Percentiles rank a stretch among this genome's conserved stretches.
These are phyloP conservation scores for Agrochola litura DNA, from an alignment of 2,888 invertebrate species.

Conservation along the genomic window DNA sequence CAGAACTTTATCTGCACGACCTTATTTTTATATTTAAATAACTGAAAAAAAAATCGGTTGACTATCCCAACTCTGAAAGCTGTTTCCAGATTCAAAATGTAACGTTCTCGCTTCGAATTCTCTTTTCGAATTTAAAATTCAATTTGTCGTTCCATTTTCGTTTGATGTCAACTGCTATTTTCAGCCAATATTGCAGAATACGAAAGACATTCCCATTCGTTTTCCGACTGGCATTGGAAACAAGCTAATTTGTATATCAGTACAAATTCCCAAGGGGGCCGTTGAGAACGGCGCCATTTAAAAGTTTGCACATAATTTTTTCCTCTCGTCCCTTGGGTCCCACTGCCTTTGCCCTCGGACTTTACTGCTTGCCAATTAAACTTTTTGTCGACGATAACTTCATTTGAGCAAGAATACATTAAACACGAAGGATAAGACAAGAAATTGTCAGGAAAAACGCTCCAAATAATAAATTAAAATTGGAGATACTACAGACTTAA, in stretches of 20 bases:
- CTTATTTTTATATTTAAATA: neutral
- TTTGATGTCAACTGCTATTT: slow-evolving; percentile 39
- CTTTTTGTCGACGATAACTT: slow-evolving; percentile 75
- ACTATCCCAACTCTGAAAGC: slow-evolving; percentile 12
- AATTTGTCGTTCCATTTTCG: slow-evolving; percentile 29
- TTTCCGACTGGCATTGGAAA: slow-evolving; percentile 40
- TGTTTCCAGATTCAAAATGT: slow-evolving; percentile 22
- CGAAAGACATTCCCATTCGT: slow-evolving; percentile 35
- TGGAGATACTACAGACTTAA: neutral
- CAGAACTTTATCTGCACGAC: neutral
- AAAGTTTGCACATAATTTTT: slow-evolving; percentile 74
- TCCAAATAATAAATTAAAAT: neutral
- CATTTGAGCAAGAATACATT: slow-evolving; percentile 63
- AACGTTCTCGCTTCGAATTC: slow-evolving; percentile 24
- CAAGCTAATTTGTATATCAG: slow-evolving; percentile 58
- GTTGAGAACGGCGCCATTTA: slow-evolving; percentile 64
- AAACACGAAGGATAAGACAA: slow-evolving; percentile 1
- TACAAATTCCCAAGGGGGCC: slow-evolving; percentile 53
- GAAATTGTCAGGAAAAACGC: neutral
- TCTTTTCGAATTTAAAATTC: slow-evolving; percentile 30
- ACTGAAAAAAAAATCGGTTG: neutral
- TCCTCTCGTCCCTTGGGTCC: slow-evolving; percentile 44
- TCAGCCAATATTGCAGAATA: slow-evolving; percentile 20
- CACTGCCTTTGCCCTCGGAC: slow-evolving; percentile 48
- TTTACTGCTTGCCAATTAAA: slow-evolving; percentile 72